Evolutionary conservation across 2,113 vertebrate species (phyloP), one percentile per base, ranked within the genome.

Genomic region (Paramisgurnus dabryanus): DNA sequence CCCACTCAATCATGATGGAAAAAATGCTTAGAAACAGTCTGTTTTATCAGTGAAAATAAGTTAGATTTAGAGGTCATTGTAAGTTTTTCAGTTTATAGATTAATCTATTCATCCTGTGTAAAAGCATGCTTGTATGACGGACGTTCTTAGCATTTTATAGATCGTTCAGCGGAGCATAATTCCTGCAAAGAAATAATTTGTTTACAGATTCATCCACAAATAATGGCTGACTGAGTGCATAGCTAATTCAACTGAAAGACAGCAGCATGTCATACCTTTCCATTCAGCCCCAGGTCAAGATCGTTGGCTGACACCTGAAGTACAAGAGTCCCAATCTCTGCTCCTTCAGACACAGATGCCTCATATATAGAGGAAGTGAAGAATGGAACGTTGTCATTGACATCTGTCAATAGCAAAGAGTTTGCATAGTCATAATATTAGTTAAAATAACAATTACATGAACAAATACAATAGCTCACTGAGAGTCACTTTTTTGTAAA

Each of bases 341-440:
- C 92, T 80, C 94, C 95, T 86, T 97, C 96, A 1, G 90, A 93
- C 68, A 97, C 93, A 0, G 91, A 94, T 4, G 94, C 93, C 87
- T 97, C 96, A 22, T 97, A 97, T 87, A 95, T 92, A 72, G 95
- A 95, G 1, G 95, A 96, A 22, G 95, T 96, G 88, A 97, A 97
- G 88, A 96, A 96, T 0, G 96, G 96, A 40, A 96, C 95, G 43
- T 97, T 97, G 89, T 97, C 96, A 43, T 97, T 97, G 65, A 97
- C 96, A 85, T 97, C 96, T 97, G 83, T 65, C 80, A 85, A 68
- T 10, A 58, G 63, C 18, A 78, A 13, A 17, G 6, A 67, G 11
- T 27, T 49, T 15, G 73, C 6, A 80, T 0, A n/a, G 22, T 6
- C 34, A 67, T 11, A 13, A 13, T 27, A 10, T 8, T 12, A 41